phyloP scores from a whole-genome alignment of 2,797 vertebrate genomes.

The Ptychobarbus kaznakovi region DNA sequence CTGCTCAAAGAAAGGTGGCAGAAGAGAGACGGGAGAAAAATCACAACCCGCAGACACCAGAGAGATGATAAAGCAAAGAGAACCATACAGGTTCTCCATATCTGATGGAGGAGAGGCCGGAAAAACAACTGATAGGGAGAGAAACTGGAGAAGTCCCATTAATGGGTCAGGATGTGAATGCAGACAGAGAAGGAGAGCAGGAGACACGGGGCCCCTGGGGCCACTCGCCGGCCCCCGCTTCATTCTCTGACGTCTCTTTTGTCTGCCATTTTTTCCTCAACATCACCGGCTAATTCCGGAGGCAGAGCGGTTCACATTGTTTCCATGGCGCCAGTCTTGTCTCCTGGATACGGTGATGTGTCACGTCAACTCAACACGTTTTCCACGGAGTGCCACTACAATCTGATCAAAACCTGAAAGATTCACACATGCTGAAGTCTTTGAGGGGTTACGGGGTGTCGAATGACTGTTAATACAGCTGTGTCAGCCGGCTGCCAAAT shows the following conservation, averaged over 20 bases:
- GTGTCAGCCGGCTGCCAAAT: slow-evolving; percentile 30
- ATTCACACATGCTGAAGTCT: slow-evolving; percentile 12
- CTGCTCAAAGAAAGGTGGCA: slow-evolving; percentile 14
- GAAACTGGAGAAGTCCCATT: slow-evolving; percentile 42
- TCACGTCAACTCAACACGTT: slow-evolving; percentile 22
- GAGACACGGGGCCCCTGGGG: slow-evolving; percentile 31
- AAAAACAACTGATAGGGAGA: slow-evolving; percentile 38
- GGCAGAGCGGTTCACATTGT: slow-evolving; percentile 44
- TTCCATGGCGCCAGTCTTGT: slow-evolving; percentile 60
- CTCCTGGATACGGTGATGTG: slow-evolving; percentile 53
- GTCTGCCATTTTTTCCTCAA: slow-evolving; percentile 34
- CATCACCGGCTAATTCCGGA: slow-evolving; percentile 17
- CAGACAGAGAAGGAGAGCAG: slow-evolving; percentile 25
- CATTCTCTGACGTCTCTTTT: slow-evolving; percentile 38
- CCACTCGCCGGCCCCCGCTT: slow-evolving; percentile 1
- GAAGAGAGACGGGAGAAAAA: neutral
- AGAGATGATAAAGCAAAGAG: slow-evolving; percentile 15
- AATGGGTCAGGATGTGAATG: slow-evolving; percentile 44
- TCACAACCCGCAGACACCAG: neutral
- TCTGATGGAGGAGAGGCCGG: slow-evolving; percentile 35
- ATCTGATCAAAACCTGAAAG: slow-evolving; percentile 33
- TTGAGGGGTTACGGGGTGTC: slow-evolving; percentile 1
- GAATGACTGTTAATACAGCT: slow-evolving; percentile 41
- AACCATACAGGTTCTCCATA: slow-evolving; percentile 31
- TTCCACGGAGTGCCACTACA: slow-evolving; percentile 5